Conservation (phyloP, 2,888 invertebrate species). For the Hydroisotoma schaefferi region DNA sequence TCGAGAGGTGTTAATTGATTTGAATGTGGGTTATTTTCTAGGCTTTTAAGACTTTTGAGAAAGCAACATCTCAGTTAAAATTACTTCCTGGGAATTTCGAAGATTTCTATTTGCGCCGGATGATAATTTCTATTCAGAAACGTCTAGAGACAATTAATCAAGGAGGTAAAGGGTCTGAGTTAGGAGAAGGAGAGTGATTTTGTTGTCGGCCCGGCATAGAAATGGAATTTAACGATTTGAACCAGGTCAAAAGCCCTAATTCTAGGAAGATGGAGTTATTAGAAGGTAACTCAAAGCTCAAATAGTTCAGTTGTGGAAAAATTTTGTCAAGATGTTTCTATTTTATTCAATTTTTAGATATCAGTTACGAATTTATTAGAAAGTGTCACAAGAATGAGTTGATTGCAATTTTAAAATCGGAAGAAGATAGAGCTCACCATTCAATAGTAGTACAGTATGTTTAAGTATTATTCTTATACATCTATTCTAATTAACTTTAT, state of each 20-base stretch:
- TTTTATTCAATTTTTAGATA: slow-evolving; percentile 24
- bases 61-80: slow-evolving; percentile 53
- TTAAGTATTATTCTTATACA: not conserved
- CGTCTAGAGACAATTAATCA: slow-evolving; percentile 11
- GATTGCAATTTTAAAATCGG: slow-evolving; percentile 60
- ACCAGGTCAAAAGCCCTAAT: no score
- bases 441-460: slow-evolving; percentile 1
- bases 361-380: slow-evolving; percentile 58
- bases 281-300: not conserved
- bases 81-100: slow-evolving; percentile 55
- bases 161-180: not conserved
- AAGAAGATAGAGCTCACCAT: slow-evolving; percentile 56
- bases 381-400: slow-evolving; percentile 62
- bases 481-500: no score
- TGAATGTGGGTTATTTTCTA: slow-evolving; percentile 35
- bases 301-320: slow-evolving; percentile 2
- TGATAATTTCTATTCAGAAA: slow-evolving; percentile 49
- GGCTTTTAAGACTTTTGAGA: slow-evolving; percentile 54
- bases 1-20: not conserved
- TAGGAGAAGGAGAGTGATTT: not conserved
- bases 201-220: no score
- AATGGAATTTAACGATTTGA: no score
- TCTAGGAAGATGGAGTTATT: not conserved
- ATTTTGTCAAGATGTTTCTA: not conserved
- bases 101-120: slow-evolving; percentile 55